phyloP scores from a whole-genome alignment of 1,140 invertebrate species.

The Lordiphosa mommai region DNA sequence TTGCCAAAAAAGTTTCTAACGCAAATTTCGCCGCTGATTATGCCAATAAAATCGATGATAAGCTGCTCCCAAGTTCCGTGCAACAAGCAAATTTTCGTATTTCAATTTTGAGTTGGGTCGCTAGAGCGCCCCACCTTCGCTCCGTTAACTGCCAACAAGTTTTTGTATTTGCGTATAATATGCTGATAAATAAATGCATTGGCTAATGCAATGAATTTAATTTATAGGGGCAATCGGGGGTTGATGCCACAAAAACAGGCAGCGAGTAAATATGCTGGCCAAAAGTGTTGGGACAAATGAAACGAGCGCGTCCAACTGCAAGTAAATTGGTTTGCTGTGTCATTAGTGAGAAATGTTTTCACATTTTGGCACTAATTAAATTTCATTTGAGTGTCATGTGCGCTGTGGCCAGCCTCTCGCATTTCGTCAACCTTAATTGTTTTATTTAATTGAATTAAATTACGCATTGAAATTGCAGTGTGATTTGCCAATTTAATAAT shows the following conservation, averaged over 20 bases:
- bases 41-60: conserved; percentile 76
- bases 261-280: conserved; percentile 9
- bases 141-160: conserved; percentile 30
- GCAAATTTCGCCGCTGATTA: conserved; percentile 72
- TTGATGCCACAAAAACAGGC: conserved; percentile 6
- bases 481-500: conserved; percentile 10
- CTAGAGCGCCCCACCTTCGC: neutral
- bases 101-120: conserved; percentile 4
- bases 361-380: conserved; percentile 71
- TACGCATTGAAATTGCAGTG: conserved; percentile 15
- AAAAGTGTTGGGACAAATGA: neutral
- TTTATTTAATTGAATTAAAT: conserved; percentile 44
- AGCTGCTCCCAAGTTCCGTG: conserved; percentile 24
- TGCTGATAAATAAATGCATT: conserved; percentile 48
- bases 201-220: conserved; percentile 49
- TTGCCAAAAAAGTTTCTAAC: conserved; percentile 63
- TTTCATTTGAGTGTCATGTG: conserved; percentile 50
- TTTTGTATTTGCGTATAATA: conserved; percentile 33
- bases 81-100: conserved; percentile 36
- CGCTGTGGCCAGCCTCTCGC: conserved; percentile 23
- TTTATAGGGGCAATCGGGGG: conserved; percentile 26
- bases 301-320: conserved; percentile 11
- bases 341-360: conserved; percentile 60
- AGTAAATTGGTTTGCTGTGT: conserved; percentile 49
- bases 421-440: conserved; percentile 64